Percentiles rank a stretch among this genome's conserved stretches.
Evolutionary conservation across 2,888 invertebrate species (phyloP).

Genomic region (Buathra laborator): DNA sequence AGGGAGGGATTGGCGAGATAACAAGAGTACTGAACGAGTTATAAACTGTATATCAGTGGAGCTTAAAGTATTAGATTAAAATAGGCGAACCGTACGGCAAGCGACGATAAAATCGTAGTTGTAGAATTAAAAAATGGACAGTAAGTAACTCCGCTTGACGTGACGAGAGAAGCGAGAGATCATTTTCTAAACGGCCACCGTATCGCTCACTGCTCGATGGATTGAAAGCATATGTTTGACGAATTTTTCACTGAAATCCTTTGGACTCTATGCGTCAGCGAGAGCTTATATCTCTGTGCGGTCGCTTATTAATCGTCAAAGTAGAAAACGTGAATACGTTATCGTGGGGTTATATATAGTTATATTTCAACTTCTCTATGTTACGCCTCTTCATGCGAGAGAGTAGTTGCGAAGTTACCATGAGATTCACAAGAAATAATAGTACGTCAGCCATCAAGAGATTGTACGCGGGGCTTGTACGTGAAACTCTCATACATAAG

Average conservation of each 20-base stretch:
- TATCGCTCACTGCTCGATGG: not conserved
- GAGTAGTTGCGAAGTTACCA: slow-evolving; percentile 21
- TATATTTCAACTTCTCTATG: slow-evolving; percentile 1
- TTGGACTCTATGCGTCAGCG: slow-evolving; percentile 2
- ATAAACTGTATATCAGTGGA: not conserved
- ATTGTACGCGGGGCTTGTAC: slow-evolving; percentile 15
- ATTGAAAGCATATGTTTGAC: not conserved
- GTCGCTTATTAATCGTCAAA: slow-evolving; percentile 56
- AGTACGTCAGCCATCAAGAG: slow-evolving; percentile 37
- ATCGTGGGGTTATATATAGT: not conserved
- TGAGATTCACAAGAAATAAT: slow-evolving; percentile 25
- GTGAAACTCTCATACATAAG: slow-evolving; percentile 36
- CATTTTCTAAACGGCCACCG: not conserved
- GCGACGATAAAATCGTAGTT: not conserved
- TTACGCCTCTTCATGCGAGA: not conserved
- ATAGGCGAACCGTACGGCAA: not conserved
- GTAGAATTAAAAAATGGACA: not conserved
- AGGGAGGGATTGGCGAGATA: slow-evolving; percentile 36
- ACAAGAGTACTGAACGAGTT: not conserved
- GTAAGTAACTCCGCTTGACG: not conserved
- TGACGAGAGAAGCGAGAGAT: not conserved
- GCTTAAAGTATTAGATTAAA: not conserved
- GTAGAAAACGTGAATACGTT: slow-evolving; percentile 27
- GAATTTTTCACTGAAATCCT: slow-evolving; percentile 10
- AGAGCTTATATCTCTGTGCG: not conserved